phyloP scores from a whole-genome alignment of 92 coral and sea anemone genomes.

The Chrysogorgia sp. region DNA sequence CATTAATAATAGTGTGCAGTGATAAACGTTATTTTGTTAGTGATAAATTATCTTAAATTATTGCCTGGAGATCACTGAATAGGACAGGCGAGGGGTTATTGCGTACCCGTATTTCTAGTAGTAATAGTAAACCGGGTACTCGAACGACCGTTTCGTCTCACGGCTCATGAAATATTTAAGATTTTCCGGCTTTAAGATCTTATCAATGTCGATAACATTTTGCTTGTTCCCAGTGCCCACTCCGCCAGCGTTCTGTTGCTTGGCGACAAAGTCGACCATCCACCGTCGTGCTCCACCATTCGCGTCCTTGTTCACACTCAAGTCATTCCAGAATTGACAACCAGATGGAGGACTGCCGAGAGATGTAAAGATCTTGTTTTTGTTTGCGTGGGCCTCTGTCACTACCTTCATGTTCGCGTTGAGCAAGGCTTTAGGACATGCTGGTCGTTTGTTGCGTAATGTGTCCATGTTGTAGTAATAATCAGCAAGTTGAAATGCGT shows the following conservation, averaged over 20 bases:
- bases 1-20: too few relatives aligned
- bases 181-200: constrained; percentile 30
- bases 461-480: constrained; percentile 20
- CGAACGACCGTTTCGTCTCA: neutral
- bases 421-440: constrained; percentile 22
- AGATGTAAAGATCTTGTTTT: constrained; percentile 11
- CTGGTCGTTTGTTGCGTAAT: constrained; percentile 25
- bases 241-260: neutral
- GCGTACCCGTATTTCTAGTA: neutral
- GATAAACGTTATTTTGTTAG: too few relatives aligned
- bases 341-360: constrained; percentile 25
- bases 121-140: constrained; percentile 14
- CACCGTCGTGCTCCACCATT: constrained; percentile 32
- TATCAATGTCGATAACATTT: constrained; percentile 38
- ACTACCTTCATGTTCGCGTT: constrained; percentile 18
- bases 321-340: constrained; percentile 45
- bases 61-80: neutral
- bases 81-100: too few relatives aligned
- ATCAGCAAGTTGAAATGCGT: constrained; percentile 4
- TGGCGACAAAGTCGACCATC: constrained; percentile 2
- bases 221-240: constrained; percentile 22
- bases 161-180: neutral
- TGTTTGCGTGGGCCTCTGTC: neutral
- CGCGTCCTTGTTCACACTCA: constrained; percentile 21
- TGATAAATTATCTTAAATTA: too few relatives aligned